A percentile compares a stretch with the other conserved stretches of the same genome.
Evolutionary conservation across 2,797 vertebrate species (phyloP).

Genomic region (Manis pentadactyla): DNA sequence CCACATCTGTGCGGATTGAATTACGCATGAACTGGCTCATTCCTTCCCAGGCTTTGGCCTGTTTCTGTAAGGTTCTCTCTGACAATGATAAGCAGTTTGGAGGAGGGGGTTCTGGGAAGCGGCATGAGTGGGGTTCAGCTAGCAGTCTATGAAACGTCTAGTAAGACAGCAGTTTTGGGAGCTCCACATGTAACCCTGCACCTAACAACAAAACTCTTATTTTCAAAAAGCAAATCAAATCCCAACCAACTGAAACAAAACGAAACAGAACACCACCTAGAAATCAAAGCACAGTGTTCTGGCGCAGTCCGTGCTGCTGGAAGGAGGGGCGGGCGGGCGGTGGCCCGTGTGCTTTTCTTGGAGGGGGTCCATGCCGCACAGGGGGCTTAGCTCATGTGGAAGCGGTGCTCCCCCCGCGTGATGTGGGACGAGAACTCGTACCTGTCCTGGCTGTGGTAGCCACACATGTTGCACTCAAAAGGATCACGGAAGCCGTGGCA

Average conservation of each 20-base stretch:
- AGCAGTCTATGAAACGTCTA: slow-evolving; percentile 79
- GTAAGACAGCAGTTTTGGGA: slow-evolving; percentile 67
- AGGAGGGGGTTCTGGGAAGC: slow-evolving; percentile 67
- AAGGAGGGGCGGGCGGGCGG: neutral
- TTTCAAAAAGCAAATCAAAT: slow-evolving; percentile 80
- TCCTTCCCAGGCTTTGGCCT: neutral
- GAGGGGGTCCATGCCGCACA: accelerated
- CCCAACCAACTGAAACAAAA: slow-evolving; percentile 60
- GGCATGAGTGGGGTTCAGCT: slow-evolving; percentile 64
- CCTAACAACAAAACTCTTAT: slow-evolving; percentile 73
- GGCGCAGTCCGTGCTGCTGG: slow-evolving; percentile 51
- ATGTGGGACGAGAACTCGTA: slow-evolving; percentile 99
- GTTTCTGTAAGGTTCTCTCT: neutral
- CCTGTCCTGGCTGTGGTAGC: slow-evolving; percentile 97
- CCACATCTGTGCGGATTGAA: neutral
- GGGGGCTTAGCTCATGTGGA: slow-evolving; percentile 87
- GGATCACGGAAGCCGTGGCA: slow-evolving; percentile 98
- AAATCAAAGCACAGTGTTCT: neutral
- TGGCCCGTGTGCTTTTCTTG: too few relatives aligned
- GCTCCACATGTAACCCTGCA: slow-evolving; percentile 54
- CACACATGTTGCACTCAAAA: slow-evolving; percentile 99
- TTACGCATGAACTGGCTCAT: neutral
- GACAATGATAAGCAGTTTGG: neutral
- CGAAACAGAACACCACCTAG: slow-evolving; percentile 54
- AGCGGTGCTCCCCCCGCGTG: slow-evolving; percentile 97